These are phyloP conservation scores for Oedothorax gibbosus DNA, from an alignment of 1,140 invertebrate genomes.

Conservation along the genomic window DNA sequence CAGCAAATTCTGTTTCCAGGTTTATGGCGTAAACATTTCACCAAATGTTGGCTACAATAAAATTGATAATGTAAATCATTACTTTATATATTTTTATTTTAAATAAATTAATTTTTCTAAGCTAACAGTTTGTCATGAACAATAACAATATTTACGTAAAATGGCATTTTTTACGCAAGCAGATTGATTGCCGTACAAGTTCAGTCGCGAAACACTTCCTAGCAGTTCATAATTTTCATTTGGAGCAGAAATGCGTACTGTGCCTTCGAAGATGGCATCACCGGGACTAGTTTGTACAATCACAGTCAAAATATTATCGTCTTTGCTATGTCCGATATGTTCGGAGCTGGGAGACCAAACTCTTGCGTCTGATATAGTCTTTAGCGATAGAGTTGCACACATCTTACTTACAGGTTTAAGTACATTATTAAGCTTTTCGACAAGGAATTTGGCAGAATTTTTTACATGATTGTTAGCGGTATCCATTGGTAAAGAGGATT, in stretches of 20 bases:
- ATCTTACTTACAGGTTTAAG: neutral
- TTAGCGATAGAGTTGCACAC: slow-evolving; percentile 28
- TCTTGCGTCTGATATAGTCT: slow-evolving; percentile 66
- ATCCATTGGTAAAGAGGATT: slow-evolving; percentile 16
- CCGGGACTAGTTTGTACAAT: slow-evolving; percentile 77
- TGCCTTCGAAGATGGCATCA: slow-evolving; percentile 80
- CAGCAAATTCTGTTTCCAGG: too few relatives aligned
- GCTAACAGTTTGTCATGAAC: slow-evolving; percentile 34
- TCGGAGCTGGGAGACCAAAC: slow-evolving; percentile 68
- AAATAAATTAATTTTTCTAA: neutral
- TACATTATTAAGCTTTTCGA: slow-evolving; percentile 29
- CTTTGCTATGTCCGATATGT: neutral
- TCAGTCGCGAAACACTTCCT: slow-evolving; percentile 78
- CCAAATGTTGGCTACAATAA: too few relatives aligned
- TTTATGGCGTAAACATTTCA: too few relatives aligned
- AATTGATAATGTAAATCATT: too few relatives aligned
- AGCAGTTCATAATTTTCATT: slow-evolving; percentile 66
- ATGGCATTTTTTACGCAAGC: slow-evolving; percentile 79
- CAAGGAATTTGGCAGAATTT: slow-evolving; percentile 19
- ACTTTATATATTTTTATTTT: too few relatives aligned
- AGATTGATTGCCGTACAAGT: slow-evolving; percentile 84
- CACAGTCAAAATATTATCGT: slow-evolving; percentile 71
- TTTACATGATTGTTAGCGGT: slow-evolving; percentile 8
- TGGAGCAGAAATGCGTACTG: slow-evolving; percentile 70
- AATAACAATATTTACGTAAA: slow-evolving; percentile 76